Base-by-base conservation (phyloP, 2,888 invertebrate species). In the Ellobium chinense region DNA sequence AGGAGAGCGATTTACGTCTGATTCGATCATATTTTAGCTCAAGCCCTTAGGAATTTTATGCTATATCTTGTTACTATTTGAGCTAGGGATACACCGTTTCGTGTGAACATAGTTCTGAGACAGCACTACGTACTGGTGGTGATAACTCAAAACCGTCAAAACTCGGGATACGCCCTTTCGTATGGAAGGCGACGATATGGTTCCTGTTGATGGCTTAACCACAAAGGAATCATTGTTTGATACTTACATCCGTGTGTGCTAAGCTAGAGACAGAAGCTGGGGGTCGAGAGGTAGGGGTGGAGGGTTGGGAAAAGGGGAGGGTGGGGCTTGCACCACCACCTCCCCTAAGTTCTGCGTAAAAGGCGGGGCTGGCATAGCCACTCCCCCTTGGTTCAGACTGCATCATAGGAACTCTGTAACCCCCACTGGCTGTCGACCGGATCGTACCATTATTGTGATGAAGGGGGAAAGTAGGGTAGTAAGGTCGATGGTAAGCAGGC, bases 401-500 rank as follows among this genome's bases (percentile, higher is more conserved):
- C 62, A 78, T 27, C 36, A 76, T 54, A n/a, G 76, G 76, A 54
- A 66, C 65, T 36, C 56, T 66, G 76, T 66, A 66, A 27, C 62
- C 78, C n/a, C 39, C 63, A 56, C 1, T 31, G 39, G 66, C 21
- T 9, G 39, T 27, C 34, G 78, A 46, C 12, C 34, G 78, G 70
- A 54, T n/a, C 18, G 68, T 29, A 58, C 54, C 39, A 34, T 29
- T 24, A 37, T 63, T 31, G 65, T 72, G 65, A 68, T 34, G 36
- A 29, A 72, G 72, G 27, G 78, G 78, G 29, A 73, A 37, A 39
- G 69, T 76, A 24, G 81, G 81, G 62, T 81, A 81, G 39, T 78
- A 81, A 14, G 83, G 83, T 21, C 78, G 63, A 63, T 79, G 74
- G 37, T 81, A 83, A 56, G 80, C 78, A 37, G 82, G 82, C 31